Percentiles rank a stretch among this genome's conserved stretches.
Evolutionary conservation across 2,888 invertebrate genomes (phyloP).

Genomic region (Eucera pruinosa): DNA sequence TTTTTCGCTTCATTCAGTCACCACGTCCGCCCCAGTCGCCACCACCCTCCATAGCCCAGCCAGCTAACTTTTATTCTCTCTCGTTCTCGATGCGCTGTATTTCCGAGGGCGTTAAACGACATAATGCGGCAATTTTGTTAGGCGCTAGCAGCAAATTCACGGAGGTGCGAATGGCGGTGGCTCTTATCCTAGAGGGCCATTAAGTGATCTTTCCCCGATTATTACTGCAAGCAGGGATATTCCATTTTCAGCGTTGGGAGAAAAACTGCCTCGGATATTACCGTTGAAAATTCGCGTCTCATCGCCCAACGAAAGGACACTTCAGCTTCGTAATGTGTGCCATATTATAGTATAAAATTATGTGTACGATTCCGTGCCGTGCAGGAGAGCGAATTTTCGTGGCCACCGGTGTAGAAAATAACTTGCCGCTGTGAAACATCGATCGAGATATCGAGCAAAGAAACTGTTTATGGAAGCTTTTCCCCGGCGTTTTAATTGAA

Average conservation of each 20-base stretch:
- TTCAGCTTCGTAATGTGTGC: constrained; percentile 36
- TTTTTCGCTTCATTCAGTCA: constrained; percentile 24
- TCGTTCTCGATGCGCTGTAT: constrained; percentile 43
- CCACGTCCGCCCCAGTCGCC: not conserved
- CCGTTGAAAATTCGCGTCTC: constrained; percentile 33
- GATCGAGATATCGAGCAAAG: not conserved
- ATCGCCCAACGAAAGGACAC: constrained; percentile 22
- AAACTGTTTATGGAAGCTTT: not conserved
- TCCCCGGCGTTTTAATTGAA: not conserved
- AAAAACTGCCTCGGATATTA: constrained; percentile 35
- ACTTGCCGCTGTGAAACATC: not conserved
- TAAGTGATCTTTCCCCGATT: constrained; percentile 74
- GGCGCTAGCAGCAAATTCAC: constrained; percentile 68
- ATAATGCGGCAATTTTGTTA: constrained; percentile 75
- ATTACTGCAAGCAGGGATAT: constrained; percentile 68
- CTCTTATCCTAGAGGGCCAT: constrained; percentile 64
- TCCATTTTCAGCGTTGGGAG: constrained; percentile 53
- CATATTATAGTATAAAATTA: constrained; percentile 43
- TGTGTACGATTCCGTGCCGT: constrained; percentile 21
- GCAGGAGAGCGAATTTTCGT: constrained; percentile 38
- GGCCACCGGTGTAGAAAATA: not conserved
- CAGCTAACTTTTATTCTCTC: constrained; percentile 40
- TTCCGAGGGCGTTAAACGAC: constrained; percentile 64
- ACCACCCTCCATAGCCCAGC: not conserved
- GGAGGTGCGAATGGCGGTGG: constrained; percentile 60